Evolutionary conservation across 2,113 vertebrate genomes (phyloP).

Genomic region (Myrmecophaga tridactyla): DNA sequence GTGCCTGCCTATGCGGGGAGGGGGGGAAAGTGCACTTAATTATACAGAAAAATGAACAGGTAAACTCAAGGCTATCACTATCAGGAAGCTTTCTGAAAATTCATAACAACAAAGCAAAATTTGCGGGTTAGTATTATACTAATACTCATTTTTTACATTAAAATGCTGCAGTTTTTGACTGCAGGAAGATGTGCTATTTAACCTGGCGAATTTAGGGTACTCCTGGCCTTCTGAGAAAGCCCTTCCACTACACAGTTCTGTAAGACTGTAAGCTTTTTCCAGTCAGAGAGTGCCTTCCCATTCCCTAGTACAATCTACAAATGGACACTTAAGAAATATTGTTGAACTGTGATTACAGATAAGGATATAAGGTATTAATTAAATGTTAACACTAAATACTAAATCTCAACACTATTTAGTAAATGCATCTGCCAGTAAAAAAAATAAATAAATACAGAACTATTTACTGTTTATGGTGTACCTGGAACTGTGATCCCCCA

Average conservation of each 20-base stretch:
- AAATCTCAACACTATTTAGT: no score
- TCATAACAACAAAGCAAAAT: not conserved
- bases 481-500: not conserved
- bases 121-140: not conserved
- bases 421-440: no score
- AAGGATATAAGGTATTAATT: not conserved
- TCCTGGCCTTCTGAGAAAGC: not conserved
- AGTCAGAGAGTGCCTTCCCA: not conserved
- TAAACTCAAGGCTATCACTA: not conserved
- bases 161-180: not conserved
- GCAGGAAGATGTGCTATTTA: not conserved
- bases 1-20: no score
- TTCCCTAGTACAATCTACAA: not conserved
- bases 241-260: not conserved
- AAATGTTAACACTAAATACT: not conserved
- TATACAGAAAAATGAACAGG: slow-evolving; percentile 26
- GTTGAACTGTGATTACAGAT: not conserved
- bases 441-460: no score
- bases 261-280: not conserved
- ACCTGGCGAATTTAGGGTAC: not conserved
- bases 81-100: not conserved
- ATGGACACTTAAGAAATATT: not conserved
- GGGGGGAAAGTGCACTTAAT: not conserved
- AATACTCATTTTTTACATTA: not conserved
- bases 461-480: not conserved